Evolutionary conservation across 2,888 invertebrate species (phyloP).

Genomic region (Tethea ocularis): DNA sequence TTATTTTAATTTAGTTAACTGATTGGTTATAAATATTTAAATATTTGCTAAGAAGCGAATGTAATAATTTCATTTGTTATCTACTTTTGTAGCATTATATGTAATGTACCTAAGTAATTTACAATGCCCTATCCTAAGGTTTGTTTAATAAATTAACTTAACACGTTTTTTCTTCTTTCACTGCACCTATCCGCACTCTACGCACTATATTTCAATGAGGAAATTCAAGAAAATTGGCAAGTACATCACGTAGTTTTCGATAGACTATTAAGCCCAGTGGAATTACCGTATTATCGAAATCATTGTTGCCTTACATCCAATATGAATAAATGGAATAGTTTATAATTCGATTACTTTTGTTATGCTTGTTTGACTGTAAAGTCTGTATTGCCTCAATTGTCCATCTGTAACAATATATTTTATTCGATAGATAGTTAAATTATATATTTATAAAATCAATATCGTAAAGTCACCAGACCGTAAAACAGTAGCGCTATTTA

Average conservation of each 20-base stretch:
- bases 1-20: background rate
- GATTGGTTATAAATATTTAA: background rate
- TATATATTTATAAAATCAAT: background rate
- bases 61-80: background rate
- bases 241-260: too few relatives aligned
- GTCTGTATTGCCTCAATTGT: background rate
- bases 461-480: background rate
- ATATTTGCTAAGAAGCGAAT: background rate
- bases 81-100: background rate
- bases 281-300: background rate
- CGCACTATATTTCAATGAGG: too few relatives aligned
- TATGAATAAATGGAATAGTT: background rate
- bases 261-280: background rate
- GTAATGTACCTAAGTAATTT: background rate
- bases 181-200: too few relatives aligned
- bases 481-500: background rate
- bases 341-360: background rate
- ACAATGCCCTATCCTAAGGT: background rate
- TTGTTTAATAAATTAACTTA: background rate
- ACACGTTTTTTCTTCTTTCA: background rate
- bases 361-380: background rate
- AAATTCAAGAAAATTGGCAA: too few relatives aligned
- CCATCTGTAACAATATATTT: background rate
- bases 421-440: background rate
- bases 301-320: background rate